A percentile compares a stretch with the other conserved stretches of the same genome.
These are phyloP conservation scores for Fregata magnificens DNA, from an alignment of 2,113 vertebrate genomes.

Conservation along the genomic window DNA sequence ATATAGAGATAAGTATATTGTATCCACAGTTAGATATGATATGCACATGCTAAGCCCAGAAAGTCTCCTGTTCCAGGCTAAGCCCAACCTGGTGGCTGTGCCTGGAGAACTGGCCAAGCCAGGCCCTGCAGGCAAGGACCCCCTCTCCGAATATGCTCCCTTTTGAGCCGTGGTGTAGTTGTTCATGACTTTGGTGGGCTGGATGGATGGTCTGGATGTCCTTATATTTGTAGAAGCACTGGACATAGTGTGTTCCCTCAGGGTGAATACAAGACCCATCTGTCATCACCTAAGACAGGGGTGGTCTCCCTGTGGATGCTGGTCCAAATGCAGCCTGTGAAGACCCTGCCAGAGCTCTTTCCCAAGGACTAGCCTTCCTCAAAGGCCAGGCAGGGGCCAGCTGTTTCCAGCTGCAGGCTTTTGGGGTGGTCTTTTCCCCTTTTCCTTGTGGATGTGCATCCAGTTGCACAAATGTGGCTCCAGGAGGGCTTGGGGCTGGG, in stretches of 20 bases:
- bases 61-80: background rate
- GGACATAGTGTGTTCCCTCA: background rate
- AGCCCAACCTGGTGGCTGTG: background rate
- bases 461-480: background rate
- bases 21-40: background rate
- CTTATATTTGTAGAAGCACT: background rate
- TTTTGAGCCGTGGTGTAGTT: fast-evolving
- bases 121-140: background rate
- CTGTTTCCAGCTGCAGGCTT: background rate
- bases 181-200: background rate
- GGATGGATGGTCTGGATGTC: background rate
- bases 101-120: background rate
- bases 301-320: background rate
- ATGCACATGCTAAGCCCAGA: fast-evolving
- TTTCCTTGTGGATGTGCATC: background rate
- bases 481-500: background rate
- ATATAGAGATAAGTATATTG: background rate
- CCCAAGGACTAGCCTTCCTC: background rate
- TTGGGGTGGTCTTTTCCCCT: background rate
- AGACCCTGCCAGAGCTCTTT: background rate
- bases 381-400: background rate
- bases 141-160: fast-evolving
- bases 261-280: background rate
- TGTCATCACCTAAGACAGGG: background rate
- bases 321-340: background rate